A percentile compares a stretch with the other conserved stretches of the same genome.
Conservation (phyloP, 2,113 vertebrate genomes). For the Pangasianodon hypophthalmus region DNA sequence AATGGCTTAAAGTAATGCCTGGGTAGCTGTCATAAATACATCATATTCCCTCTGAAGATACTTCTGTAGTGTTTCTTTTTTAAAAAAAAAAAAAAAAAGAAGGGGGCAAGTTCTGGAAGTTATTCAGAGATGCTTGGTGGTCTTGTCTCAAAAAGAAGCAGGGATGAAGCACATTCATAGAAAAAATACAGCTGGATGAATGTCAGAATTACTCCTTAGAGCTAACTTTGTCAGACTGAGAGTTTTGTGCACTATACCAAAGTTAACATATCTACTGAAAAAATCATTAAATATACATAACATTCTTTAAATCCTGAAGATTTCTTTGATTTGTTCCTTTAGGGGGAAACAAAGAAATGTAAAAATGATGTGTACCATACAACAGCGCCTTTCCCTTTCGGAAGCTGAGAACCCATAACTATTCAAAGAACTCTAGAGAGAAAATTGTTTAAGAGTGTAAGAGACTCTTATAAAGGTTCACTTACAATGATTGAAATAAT, state of each 20-base stretch:
- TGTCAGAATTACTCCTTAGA: not conserved
- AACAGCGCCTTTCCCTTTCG: not conserved
- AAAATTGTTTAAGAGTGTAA: not conserved
- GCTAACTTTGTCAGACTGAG: not conserved
- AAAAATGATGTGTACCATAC: not conserved
- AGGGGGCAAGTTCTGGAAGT: not conserved
- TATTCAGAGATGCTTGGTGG: not conserved
- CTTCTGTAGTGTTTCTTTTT: not conserved
- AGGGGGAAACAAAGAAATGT: not conserved
- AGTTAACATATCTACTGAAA: not conserved
- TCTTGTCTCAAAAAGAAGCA: not conserved
- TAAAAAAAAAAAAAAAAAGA: not conserved
- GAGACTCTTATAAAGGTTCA: not conserved
- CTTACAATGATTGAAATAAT: not conserved
- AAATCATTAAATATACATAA: not conserved
- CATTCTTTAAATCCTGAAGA: not conserved
- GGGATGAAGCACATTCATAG: not conserved
- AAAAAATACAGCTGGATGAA: not conserved
- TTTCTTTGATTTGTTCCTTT: not conserved
- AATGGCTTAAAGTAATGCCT: not conserved
- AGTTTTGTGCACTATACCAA: not conserved
- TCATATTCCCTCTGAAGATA: not conserved
- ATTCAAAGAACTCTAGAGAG: not conserved
- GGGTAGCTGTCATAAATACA: not conserved
- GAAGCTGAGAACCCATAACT: not conserved